These are phyloP conservation scores for Drosophila novamexicana DNA, from an alignment of 1,140 invertebrate genomes.

Conservation along the genomic window DNA sequence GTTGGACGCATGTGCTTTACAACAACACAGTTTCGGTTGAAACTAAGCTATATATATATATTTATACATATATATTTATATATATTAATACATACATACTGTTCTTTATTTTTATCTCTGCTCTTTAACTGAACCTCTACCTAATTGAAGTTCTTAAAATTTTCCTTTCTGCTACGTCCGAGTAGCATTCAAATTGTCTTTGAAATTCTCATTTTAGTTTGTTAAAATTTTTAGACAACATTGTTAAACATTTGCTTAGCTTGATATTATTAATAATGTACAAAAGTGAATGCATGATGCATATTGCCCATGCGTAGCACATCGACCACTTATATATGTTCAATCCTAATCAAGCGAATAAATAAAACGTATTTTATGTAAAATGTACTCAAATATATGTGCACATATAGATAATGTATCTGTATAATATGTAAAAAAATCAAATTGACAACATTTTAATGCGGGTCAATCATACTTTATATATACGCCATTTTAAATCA, in stretches of 20 bases:
- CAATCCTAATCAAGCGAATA: conserved; percentile 30
- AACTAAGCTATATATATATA: conserved; percentile 21
- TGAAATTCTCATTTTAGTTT: conserved; percentile 64
- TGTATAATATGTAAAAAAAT: conserved; percentile 13
- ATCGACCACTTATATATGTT: conserved; percentile 3
- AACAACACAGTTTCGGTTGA: conserved; percentile 24
- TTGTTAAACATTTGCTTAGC: conserved; percentile 77
- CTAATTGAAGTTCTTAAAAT: not conserved
- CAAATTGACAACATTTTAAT: conserved; percentile 2
- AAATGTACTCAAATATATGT: conserved; percentile 29
- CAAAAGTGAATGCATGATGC: conserved; percentile 4
- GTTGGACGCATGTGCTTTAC: conserved; percentile 40
- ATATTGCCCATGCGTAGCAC: not conserved
- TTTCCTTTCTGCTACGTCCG: conserved; percentile 1
- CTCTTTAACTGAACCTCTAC: not conserved
- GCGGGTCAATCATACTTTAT: conserved; percentile 27
- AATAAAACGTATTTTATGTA: conserved; percentile 23
- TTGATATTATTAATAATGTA: conserved; percentile 49
- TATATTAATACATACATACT: conserved; percentile 2
- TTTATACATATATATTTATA: conserved; percentile 1
- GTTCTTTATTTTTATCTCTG: not conserved
- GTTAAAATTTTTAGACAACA: conserved; percentile 64
- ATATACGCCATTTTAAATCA: conserved; percentile 42
- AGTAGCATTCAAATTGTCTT: conserved; percentile 2
- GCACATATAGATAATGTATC: conserved; percentile 34